Evolutionary conservation across 2,797 vertebrate species (phyloP), one percentile per base, ranked within the genome.

Genomic region (Avahi laniger): DNA sequence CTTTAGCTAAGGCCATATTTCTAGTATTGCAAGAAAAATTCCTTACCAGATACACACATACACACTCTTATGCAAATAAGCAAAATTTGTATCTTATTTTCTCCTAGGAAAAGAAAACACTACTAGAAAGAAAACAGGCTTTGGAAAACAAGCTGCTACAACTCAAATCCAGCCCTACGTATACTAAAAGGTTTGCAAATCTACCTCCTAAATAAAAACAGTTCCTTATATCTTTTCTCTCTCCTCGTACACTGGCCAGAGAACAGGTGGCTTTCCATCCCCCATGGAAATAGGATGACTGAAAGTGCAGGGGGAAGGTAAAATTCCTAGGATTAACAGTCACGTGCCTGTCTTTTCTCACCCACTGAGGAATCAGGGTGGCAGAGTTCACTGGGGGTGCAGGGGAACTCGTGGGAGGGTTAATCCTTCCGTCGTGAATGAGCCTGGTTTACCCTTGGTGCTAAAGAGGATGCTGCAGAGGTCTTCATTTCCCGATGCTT

Each of bases 91-190:
- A 35, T 95, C n/a, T 96, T 95, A 38, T 95, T 95, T 69, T 94
- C 82, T 89, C 92, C 73, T 93, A 99, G 98, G 99, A 99, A 87
- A 99, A 98, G 97, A 98, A 96, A 95, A 93, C 57, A 2, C 95
- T 99, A 86, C 85, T 97, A n/a, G 97, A 98, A 93, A 99, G 97
- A 95, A 98, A 98, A 76, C 50, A 41, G 15, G 91, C 97, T 14
- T 91, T 98, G 86, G 98, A 99, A 91, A 95, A 96, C 92, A 97
- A 97, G 75, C 97, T 98, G 43, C 96, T 97, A 4, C 97, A 97
- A 63, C 98, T 97, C 95, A 97, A 76, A 95, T 78, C 97, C 38
- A 85, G 92, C 4, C 70, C 95, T 0, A 83, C 96, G 26, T 70
- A 61, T 50, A 33, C 79, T 20, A 97, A 97, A 92, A 97, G 98